Conservation (phyloP, 2,113 vertebrate species). For the Eptesicus fuscus region DNA sequence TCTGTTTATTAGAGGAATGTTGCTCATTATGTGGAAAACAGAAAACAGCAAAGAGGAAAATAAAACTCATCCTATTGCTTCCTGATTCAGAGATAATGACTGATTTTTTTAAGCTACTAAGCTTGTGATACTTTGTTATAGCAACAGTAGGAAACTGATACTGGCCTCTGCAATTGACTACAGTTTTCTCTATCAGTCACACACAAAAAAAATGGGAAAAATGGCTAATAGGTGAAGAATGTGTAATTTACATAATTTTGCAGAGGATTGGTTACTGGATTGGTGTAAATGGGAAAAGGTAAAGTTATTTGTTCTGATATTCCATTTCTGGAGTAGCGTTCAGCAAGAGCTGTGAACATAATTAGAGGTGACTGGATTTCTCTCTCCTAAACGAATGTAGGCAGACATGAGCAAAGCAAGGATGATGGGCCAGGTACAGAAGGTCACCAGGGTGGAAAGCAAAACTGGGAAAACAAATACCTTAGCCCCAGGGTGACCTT, state of each 20-base stretch:
- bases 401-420: neutral
- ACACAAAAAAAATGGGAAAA: neutral
- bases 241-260: neutral
- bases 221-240: neutral
- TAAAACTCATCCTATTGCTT: neutral
- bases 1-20: neutral
- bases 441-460: neutral
- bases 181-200: neutral
- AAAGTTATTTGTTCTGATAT: slow-evolving; percentile 28
- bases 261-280: neutral
- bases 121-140: neutral
- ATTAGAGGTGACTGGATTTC: slow-evolving; percentile 47
- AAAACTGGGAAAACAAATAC: neutral
- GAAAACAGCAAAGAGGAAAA: neutral
- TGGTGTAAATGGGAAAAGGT: neutral
- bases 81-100: neutral
- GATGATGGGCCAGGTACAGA: neutral
- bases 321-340: neutral
- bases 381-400: neutral
- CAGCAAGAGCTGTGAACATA: neutral
- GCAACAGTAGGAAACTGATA: neutral
- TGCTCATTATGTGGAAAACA: neutral
- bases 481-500: neutral
- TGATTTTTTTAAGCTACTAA: neutral
- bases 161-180: neutral